Conservation (phyloP, 2,113 vertebrate species). For the Emydocephalus ijimae region DNA sequence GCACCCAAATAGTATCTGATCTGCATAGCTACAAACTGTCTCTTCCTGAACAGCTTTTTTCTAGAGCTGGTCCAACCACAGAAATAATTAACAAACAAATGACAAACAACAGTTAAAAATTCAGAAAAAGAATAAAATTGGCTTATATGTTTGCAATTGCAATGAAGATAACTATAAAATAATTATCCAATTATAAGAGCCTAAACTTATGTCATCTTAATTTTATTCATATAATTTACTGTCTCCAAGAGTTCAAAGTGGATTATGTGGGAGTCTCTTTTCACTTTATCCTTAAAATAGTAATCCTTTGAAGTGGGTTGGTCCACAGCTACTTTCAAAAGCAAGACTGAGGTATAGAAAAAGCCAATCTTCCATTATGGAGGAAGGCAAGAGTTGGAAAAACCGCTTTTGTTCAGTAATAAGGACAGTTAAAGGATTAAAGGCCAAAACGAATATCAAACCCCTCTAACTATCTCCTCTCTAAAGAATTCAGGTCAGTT, state of each 20-base stretch:
- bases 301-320: neutral
- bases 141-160: neutral
- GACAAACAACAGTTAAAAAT: neutral
- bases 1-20: neutral
- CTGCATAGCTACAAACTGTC: neutral
- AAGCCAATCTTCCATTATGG: neutral
- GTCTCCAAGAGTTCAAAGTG: neutral
- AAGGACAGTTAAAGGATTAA: neutral
- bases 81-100: neutral
- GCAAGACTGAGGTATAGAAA: neutral
- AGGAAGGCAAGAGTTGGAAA: neutral
- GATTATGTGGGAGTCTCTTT: neutral
- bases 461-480: neutral
- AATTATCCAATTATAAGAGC: neutral
- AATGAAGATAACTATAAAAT: neutral
- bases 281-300: neutral
- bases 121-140: neutral
- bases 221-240: neutral
- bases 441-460: neutral
- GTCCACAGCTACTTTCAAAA: neutral
- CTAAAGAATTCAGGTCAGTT: neutral
- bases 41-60: neutral
- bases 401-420: neutral
- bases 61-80: neutral
- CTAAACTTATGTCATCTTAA: neutral